These are phyloP conservation scores for Coptodon bakossiorum DNA, from an alignment of 2,113 vertebrate genomes.

Conservation along the genomic window DNA sequence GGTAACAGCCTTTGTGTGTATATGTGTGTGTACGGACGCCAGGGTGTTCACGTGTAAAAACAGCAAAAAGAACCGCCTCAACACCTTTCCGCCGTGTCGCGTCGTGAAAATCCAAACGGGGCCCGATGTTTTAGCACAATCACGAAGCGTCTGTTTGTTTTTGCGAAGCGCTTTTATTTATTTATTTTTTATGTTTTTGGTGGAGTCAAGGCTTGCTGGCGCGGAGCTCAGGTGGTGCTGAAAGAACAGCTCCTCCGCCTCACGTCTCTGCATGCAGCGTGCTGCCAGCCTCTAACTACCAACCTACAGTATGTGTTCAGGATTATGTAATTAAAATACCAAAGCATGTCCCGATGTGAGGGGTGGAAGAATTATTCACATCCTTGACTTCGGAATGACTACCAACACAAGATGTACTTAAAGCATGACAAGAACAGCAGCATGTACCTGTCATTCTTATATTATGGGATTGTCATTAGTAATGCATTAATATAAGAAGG, in stretches of 20 bases:
- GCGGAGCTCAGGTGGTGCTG: constrained; percentile 50
- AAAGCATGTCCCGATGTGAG: background rate
- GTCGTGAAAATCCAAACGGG: constrained; percentile 18
- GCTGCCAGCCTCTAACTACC: background rate
- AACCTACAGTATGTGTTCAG: background rate
- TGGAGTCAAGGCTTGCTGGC: background rate
- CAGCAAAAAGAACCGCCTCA: background rate
- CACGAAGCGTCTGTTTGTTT: background rate
- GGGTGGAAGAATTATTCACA: background rate
- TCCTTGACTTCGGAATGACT: background rate
- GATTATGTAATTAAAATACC: background rate
- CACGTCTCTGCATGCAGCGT: background rate
- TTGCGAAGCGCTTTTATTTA: background rate
- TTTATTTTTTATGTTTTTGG: background rate
- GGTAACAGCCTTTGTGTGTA: background rate
- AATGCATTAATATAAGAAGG: background rate
- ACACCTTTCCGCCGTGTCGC: background rate
- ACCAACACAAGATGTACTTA: background rate
- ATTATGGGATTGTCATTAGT: background rate
- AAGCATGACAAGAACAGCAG: background rate
- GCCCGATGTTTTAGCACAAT: background rate
- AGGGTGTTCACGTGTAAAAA: background rate
- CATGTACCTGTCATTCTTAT: background rate
- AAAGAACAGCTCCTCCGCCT: constrained; percentile 47
- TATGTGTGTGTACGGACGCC: background rate